A percentile compares a stretch with the other conserved stretches of the same genome.
Conservation (phyloP, 1,140 invertebrate genomes). For the Watersipora subatra region DNA sequence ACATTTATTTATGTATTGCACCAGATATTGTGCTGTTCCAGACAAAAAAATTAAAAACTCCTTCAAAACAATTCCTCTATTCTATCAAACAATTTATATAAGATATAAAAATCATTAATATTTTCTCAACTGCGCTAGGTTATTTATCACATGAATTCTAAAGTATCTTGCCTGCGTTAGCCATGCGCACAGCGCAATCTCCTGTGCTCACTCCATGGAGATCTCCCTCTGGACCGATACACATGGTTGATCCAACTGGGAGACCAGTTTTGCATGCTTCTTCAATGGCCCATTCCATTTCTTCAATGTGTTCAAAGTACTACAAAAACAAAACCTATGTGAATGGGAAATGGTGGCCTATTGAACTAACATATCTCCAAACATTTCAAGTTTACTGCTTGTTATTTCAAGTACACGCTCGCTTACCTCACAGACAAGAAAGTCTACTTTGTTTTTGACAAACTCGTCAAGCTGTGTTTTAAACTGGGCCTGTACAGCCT, state of each 20-base stretch:
- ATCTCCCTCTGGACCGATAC: constrained; percentile 40
- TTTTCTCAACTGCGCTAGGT: too few species aligned
- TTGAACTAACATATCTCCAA: too few species aligned
- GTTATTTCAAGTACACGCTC: too few species aligned
- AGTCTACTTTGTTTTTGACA: constrained; percentile 34
- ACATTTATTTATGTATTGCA: too few species aligned
- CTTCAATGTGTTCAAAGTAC: constrained; percentile 43
- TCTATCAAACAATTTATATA: too few species aligned
- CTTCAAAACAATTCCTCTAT: too few species aligned
- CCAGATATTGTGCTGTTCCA: too few species aligned
- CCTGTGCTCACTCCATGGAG: constrained; percentile 30
- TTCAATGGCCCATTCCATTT: constrained; percentile 41
- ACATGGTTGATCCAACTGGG: constrained; percentile 38
- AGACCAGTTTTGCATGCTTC: constrained; percentile 22
- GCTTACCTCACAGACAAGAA: constrained; percentile 37
- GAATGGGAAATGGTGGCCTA: too few species aligned
- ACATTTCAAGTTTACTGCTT: too few species aligned
- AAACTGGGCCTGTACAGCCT: constrained; percentile 29
- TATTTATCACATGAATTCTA: too few species aligned
- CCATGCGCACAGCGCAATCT: constrained; percentile 39
- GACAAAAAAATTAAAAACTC: too few species aligned
- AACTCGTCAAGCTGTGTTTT: constrained; percentile 37
- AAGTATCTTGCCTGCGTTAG: constrained; percentile 28
- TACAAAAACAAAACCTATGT: constrained; percentile 15
- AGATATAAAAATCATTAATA: too few species aligned